These are phyloP conservation scores for Ia io DNA, from an alignment of 2,113 vertebrate genomes.

Conservation along the genomic window DNA sequence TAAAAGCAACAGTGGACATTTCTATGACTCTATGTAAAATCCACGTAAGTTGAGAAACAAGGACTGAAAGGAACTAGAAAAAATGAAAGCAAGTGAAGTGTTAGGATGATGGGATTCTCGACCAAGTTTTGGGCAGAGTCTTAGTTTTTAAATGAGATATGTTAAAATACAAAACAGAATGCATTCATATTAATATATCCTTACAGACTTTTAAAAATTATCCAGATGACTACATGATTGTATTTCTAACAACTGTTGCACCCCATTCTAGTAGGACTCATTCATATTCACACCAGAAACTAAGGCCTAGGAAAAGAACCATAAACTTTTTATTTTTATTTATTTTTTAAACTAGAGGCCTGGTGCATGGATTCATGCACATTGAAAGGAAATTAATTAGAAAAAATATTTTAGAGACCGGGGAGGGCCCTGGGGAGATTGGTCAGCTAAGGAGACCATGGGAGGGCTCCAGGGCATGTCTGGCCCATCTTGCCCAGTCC, in stretches of 20 bases:
- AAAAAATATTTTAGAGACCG: no score
- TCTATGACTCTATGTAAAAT: conserved; percentile 25
- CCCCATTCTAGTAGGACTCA: conserved; percentile 20
- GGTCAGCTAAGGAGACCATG: no score
- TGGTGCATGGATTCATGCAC: no score
- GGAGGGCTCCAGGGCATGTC: no score
- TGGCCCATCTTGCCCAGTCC: no score
- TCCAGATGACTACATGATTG: neutral
- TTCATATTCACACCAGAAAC: conserved; percentile 23
- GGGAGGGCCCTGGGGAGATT: no score
- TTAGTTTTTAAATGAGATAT: conserved; percentile 9
- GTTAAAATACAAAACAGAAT: conserved; percentile 37
- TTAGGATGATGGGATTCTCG: neutral
- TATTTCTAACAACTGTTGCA: neutral
- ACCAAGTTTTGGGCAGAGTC: neutral
- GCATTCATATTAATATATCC: neutral
- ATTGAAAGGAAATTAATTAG: no score
- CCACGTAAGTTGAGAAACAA: neutral
- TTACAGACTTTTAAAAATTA: neutral
- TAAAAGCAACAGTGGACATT: neutral
- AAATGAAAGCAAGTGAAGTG: neutral
- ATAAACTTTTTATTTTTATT: neutral
- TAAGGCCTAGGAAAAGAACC: neutral
- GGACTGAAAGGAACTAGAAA: conserved; percentile 8
- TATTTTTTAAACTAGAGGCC: no score